phyloP scores from a whole-genome alignment of 2,113 vertebrate species.

The Upupa epops region DNA sequence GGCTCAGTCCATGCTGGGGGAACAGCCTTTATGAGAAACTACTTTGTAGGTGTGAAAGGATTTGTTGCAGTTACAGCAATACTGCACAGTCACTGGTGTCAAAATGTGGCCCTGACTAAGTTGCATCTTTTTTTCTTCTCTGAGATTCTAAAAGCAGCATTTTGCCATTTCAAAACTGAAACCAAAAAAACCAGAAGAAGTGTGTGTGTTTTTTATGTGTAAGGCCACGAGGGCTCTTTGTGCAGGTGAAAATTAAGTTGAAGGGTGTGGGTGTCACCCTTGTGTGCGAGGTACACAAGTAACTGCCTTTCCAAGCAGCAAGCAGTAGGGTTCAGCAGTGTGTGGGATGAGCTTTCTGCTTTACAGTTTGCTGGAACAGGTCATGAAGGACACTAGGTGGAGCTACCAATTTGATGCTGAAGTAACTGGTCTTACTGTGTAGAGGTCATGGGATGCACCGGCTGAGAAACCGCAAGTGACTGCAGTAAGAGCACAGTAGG shows the following conservation, averaged over 20 bases:
- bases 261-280: fast-evolving
- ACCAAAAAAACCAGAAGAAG: too few species aligned
- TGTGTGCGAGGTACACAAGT: neutral
- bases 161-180: neutral
- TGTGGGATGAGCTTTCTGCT: neutral
- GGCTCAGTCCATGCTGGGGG: neutral
- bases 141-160: neutral
- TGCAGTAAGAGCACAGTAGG: neutral
- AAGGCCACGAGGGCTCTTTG: fast-evolving
- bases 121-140: neutral
- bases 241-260: neutral
- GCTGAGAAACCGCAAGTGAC: neutral
- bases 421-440: neutral
- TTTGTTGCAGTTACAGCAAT: neutral
- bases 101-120: neutral
- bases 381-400: conserved; percentile 39
- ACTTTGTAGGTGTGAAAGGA: neutral
- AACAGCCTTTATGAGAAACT: neutral
- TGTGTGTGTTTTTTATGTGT: neutral
- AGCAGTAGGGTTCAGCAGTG: fast-evolving
- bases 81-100: neutral
- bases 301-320: neutral
- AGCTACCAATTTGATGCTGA: neutral
- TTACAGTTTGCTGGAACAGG: neutral
- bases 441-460: neutral